These are phyloP conservation scores for Pristionchus entomophagus DNA, from an alignment of 2,888 invertebrate species.

Conservation along the genomic window DNA sequence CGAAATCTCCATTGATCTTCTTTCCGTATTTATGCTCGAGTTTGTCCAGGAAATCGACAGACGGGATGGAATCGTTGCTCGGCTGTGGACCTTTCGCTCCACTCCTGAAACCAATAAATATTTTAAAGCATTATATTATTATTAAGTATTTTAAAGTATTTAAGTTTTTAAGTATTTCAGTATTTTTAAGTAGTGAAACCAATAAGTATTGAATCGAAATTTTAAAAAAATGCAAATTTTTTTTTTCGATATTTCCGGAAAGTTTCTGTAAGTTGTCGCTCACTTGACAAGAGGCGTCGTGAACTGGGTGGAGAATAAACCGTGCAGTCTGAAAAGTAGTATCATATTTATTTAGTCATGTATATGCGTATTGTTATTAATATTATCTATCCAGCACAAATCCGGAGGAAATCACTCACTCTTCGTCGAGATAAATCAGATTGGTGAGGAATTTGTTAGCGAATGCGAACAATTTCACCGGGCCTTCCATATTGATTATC, in stretches of 20 bases:
- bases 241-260: too few species aligned
- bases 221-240: too few species aligned
- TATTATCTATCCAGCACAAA: too few species aligned
- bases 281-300: not conserved
- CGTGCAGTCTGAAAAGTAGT: not conserved
- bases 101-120: too few species aligned
- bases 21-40: not conserved
- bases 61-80: not conserved
- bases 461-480: not conserved
- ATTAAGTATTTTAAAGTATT: too few species aligned
- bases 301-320: not conserved
- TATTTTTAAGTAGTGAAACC: too few species aligned
- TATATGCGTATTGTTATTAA: too few species aligned
- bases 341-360: not conserved
- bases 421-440: not conserved
- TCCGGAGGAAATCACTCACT: not conserved
- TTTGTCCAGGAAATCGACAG: not conserved
- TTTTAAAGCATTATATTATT: too few species aligned
- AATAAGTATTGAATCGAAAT: too few species aligned
- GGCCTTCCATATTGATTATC: not conserved
- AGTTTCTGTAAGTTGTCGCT: too few species aligned
- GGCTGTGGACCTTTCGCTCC: not conserved
- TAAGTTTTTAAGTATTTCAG: too few species aligned
- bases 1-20: not conserved
- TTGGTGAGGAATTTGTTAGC: not conserved